Conservation (phyloP, 2,888 invertebrate species). For the Epinotia demarniana region DNA sequence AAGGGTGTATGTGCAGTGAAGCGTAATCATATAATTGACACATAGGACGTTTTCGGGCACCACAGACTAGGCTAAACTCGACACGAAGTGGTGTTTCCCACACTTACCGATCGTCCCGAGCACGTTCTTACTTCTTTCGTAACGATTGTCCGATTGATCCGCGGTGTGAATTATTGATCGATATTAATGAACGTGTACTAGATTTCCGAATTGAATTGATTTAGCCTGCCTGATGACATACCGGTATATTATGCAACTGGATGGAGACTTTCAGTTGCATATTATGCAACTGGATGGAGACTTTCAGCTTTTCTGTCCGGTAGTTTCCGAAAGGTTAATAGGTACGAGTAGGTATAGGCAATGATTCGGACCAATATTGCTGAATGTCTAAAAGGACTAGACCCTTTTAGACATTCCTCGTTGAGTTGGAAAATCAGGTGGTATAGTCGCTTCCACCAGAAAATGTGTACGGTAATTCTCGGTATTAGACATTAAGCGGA, state of each 20-base stretch:
- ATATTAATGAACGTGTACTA: constrained; percentile 44
- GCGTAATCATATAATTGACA: background rate
- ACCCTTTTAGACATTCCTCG: too few relatives aligned
- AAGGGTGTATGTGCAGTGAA: constrained; percentile 28
- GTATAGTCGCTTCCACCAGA: too few relatives aligned
- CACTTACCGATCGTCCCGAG: constrained; percentile 48
- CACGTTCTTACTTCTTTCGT: constrained; percentile 47
- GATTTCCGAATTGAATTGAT: constrained; percentile 38
- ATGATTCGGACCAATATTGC: background rate
- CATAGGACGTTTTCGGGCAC: constrained; percentile 35
- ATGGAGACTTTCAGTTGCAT: too few relatives aligned
- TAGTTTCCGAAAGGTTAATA: background rate
- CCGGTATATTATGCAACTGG: constrained; percentile 15
- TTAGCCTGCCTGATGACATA: constrained; percentile 33
- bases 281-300: constrained; percentile 23
- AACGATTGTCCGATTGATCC: constrained; percentile 45
- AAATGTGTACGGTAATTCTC: too few relatives aligned
- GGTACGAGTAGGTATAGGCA: too few relatives aligned
- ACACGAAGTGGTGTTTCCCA: constrained; percentile 61
- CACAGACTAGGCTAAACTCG: constrained; percentile 52
- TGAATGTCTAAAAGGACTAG: background rate
- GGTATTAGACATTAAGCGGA: too few relatives aligned
- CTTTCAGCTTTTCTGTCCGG: constrained; percentile 5
- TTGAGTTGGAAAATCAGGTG: background rate
- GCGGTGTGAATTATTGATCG: constrained; percentile 48